A percentile compares a stretch with the other conserved stretches of the same genome.
These are phyloP conservation scores for Microcebus murinus DNA, from an alignment of 2,113 vertebrate species.

Conservation along the genomic window DNA sequence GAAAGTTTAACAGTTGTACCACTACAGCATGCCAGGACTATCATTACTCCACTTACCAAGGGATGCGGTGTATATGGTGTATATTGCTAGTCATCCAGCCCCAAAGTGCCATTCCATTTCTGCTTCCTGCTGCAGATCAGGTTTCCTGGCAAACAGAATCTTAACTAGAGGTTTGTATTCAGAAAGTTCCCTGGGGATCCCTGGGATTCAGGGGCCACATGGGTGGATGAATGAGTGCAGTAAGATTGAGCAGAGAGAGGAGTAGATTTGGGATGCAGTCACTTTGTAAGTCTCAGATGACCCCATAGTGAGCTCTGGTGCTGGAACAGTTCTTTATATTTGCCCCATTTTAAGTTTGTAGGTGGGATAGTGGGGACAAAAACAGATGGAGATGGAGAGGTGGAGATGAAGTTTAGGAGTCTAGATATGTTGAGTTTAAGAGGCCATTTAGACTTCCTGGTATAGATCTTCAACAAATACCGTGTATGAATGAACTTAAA, in stretches of 20 bases:
- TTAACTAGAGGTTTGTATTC: neutral
- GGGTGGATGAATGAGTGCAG: neutral
- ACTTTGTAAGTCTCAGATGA: neutral
- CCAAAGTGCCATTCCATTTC: neutral
- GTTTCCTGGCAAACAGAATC: neutral
- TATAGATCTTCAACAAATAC: neutral
- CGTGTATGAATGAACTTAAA: neutral
- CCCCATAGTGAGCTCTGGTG: neutral
- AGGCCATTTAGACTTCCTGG: neutral
- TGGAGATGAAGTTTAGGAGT: neutral
- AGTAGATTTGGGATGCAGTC: neutral
- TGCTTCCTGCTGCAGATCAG: neutral
- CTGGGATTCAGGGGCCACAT: neutral
- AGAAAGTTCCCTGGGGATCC: neutral
- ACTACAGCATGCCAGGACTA: no score
- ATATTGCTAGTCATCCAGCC: neutral
- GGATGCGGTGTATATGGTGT: no score
- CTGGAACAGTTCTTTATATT: neutral
- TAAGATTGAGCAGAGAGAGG: neutral
- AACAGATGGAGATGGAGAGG: neutral
- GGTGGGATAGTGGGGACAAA: neutral
- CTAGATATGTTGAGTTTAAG: neutral
- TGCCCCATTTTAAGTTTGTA: neutral
- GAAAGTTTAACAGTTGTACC: neutral
- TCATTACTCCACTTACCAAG: neutral